A percentile compares a stretch with the other conserved stretches of the same genome.
These are phyloP conservation scores for Drosophila robusta DNA, from an alignment of 2,888 invertebrate species.

Conservation along the genomic window DNA sequence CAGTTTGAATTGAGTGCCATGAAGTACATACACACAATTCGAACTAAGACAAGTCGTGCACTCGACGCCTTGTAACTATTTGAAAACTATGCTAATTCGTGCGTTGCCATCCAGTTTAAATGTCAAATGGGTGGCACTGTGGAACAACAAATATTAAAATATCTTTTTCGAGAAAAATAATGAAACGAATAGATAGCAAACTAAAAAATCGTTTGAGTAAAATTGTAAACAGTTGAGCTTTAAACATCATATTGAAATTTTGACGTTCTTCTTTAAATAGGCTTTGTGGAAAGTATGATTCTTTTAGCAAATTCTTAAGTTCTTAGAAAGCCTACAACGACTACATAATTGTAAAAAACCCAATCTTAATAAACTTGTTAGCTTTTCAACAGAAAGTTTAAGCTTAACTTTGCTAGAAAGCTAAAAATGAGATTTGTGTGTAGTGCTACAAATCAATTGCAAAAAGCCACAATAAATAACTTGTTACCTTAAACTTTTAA, in stretches of 20 bases:
- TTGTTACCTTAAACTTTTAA: not conserved
- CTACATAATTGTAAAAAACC: too few relatives aligned
- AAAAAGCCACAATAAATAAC: not conserved
- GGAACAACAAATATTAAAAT: conserved; percentile 29
- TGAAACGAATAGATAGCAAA: too few relatives aligned
- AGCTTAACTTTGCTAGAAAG: not conserved
- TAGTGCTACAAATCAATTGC: not conserved
- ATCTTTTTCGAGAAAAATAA: too few relatives aligned
- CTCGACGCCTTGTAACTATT: conserved; percentile 51
- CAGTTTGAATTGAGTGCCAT: conserved; percentile 39
- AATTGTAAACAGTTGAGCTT: too few relatives aligned
- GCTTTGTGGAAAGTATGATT: too few relatives aligned
- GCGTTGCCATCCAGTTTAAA: conserved; percentile 54
- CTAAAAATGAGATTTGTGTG: not conserved
- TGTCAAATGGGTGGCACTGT: conserved; percentile 60
- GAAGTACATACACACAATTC: conserved; percentile 28
- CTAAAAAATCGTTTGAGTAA: too few relatives aligned
- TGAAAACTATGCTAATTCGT: conserved; percentile 67
- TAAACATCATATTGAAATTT: too few relatives aligned
- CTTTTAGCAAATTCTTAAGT: too few relatives aligned
- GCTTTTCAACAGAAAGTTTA: not conserved
- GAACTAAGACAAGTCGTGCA: conserved; percentile 56
- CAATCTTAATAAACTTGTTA: too few relatives aligned
- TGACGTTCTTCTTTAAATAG: too few relatives aligned
- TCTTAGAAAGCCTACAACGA: too few relatives aligned